Evolutionary conservation across 2,113 vertebrate species (phyloP).

Genomic region (Psophia crepitans): DNA sequence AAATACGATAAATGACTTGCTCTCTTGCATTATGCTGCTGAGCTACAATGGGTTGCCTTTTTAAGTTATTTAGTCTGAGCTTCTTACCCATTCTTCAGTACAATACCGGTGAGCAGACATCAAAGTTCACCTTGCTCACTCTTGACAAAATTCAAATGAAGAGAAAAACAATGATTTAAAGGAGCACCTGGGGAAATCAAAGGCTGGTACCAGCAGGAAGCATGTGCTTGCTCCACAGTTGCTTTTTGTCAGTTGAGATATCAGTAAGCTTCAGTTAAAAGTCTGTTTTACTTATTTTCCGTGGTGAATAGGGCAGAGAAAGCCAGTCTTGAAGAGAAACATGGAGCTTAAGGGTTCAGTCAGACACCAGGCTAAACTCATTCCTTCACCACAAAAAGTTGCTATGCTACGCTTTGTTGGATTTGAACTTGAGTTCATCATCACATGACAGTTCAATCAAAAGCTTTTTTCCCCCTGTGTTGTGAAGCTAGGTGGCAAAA

Average conservation of each 20-base stretch:
- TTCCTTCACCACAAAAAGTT: conserved; percentile 25
- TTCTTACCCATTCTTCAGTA: background rate
- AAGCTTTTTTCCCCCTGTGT: conserved; percentile 8
- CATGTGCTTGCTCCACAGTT: background rate
- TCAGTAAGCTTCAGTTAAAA: conserved; percentile 15
- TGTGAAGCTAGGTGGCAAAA: conserved; percentile 50
- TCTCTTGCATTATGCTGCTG: background rate
- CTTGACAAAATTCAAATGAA: conserved; percentile 24
- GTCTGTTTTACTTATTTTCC: conserved; percentile 20
- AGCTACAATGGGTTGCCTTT: background rate
- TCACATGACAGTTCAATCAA: conserved; percentile 43
- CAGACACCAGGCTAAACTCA: background rate
- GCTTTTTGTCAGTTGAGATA: conserved; percentile 17
- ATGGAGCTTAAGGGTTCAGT: background rate
- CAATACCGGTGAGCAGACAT: background rate
- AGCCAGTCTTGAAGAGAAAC: background rate
- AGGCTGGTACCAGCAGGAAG: background rate
- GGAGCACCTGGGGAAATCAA: conserved; percentile 40
- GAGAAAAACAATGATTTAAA: conserved; percentile 2
- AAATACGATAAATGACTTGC: background rate
- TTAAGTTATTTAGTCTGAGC: conserved; percentile 1
- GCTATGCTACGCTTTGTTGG: background rate
- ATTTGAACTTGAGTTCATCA: conserved; percentile 33
- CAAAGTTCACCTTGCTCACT: conserved; percentile 31
- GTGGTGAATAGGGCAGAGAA: background rate